Conservation (phyloP, 2,797 vertebrate genomes). For the Lates japonicus region DNA sequence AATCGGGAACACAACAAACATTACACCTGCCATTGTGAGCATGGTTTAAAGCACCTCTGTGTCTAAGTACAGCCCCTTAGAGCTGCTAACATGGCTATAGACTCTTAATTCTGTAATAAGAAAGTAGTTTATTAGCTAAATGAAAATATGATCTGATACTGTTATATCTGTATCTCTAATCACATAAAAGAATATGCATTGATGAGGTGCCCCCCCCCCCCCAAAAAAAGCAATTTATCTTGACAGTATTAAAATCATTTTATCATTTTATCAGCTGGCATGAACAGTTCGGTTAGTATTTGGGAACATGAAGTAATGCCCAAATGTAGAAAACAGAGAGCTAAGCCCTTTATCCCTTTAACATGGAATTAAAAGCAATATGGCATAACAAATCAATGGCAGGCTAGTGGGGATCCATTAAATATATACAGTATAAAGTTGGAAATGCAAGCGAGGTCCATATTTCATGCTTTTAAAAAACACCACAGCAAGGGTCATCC, state of each 20-base stretch:
- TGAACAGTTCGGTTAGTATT: conserved; percentile 14
- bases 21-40: not conserved
- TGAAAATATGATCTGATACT: not conserved
- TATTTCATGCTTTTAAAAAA: not conserved
- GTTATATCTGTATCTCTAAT: not conserved
- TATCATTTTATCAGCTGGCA: not conserved
- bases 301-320: conserved; percentile 3
- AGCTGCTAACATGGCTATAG: not conserved
- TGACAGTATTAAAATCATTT: conserved; percentile 1
- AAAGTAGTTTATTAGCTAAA: not conserved
- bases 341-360: conserved; percentile 9
- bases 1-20: not conserved
- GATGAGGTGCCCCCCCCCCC: not conserved
- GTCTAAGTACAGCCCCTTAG: not conserved
- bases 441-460: not conserved
- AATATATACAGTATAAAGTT: not conserved
- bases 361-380: conserved; percentile 2
- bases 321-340: conserved; percentile 12
- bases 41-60: not conserved
- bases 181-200: too few relatives aligned
- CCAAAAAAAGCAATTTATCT: conserved; percentile 4
- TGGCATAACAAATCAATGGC: not conserved
- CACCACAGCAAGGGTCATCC: not conserved
- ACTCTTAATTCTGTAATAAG: not conserved
- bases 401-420: not conserved